phyloP scores from a whole-genome alignment of 2,888 invertebrate species.

The Tinea pellionella region DNA sequence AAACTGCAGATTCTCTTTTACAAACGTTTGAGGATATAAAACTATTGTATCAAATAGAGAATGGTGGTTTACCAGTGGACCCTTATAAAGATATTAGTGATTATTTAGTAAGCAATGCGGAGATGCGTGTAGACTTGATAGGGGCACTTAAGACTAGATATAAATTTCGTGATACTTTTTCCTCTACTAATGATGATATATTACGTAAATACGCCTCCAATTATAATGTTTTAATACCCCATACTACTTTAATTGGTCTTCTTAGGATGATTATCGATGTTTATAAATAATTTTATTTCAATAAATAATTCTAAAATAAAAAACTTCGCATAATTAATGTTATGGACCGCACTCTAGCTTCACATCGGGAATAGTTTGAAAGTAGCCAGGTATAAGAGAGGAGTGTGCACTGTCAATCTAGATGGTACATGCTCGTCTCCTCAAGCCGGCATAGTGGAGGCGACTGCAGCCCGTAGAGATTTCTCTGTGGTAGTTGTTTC shows the following conservation, averaged over 20 bases:
- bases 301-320: too few species aligned
- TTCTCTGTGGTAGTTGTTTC: too few species aligned
- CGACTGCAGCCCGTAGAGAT: too few species aligned
- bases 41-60: background rate
- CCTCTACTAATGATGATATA: background rate
- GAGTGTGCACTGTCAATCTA: too few species aligned
- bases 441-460: too few species aligned
- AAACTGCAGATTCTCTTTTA: background rate
- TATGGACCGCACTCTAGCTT: too few species aligned
- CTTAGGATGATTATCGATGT: background rate
- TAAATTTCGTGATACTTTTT: background rate
- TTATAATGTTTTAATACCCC: background rate
- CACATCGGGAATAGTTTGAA: too few species aligned
- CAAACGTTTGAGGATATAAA: background rate
- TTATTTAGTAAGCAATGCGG: background rate
- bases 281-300: background rate
- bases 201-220: background rate
- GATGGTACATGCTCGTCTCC: too few species aligned
- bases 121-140: background rate
- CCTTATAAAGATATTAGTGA: conserved; percentile 1
- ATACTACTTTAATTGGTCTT: background rate
- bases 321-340: too few species aligned
- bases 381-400: too few species aligned
- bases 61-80: background rate
- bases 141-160: background rate